phyloP scores from a whole-genome alignment of 2,797 vertebrate species.

The Leptatherina wallacei region DNA sequence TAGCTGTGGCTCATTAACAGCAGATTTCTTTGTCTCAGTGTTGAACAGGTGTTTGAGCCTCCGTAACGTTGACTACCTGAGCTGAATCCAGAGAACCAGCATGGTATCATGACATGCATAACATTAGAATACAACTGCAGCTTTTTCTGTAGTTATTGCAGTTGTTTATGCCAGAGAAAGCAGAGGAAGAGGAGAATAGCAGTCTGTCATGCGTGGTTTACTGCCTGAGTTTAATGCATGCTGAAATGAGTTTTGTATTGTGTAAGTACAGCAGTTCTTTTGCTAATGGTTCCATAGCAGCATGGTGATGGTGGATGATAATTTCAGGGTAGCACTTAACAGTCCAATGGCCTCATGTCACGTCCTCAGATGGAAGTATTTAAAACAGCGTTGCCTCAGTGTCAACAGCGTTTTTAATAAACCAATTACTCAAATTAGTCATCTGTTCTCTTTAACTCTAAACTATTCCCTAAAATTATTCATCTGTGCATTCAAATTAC shows the following conservation, averaged over 20 bases:
- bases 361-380: slow-evolving; percentile 5
- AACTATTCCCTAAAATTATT: slow-evolving; percentile 17
- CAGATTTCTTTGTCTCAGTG: not conserved
- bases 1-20: slow-evolving; percentile 19
- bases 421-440: not conserved
- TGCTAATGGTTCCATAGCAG: slow-evolving; percentile 57
- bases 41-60: slow-evolving; percentile 53
- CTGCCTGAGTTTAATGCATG: slow-evolving; percentile 58
- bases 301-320: slow-evolving; percentile 25
- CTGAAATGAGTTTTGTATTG: slow-evolving; percentile 55
- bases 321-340: slow-evolving; percentile 42
- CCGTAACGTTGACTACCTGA: slow-evolving; percentile 53
- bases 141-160: slow-evolving; percentile 24
- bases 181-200: slow-evolving; percentile 24
- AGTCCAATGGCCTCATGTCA: slow-evolving; percentile 30
- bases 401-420: slow-evolving; percentile 29
- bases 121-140: slow-evolving; percentile 48
- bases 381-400: not conserved
- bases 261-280: slow-evolving; percentile 66
- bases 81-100: slow-evolving; percentile 41
- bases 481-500: slow-evolving; percentile 18
- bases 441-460: not conserved
- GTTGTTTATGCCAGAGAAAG: slow-evolving; percentile 17
- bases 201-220: slow-evolving; percentile 61
- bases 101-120: slow-evolving; percentile 55